phyloP scores from a whole-genome alignment of 2,888 invertebrate species.

The Drosophila nr. perissopoda region DNA sequence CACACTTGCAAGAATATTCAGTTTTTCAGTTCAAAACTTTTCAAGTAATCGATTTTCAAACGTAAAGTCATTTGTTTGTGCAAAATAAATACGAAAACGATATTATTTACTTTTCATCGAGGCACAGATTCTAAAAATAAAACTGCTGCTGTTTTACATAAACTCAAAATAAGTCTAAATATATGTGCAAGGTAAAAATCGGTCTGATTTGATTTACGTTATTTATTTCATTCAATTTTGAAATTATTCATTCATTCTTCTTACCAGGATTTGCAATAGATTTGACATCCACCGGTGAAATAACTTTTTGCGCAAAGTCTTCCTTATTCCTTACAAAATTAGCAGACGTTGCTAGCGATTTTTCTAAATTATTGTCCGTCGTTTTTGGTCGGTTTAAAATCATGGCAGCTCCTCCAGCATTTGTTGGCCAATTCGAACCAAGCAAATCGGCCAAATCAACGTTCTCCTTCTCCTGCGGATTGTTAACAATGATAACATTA shows the following conservation, averaged over 20 bases:
- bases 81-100: not conserved
- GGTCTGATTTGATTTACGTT: not conserved
- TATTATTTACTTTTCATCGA: constrained; percentile 1
- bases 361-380: constrained; percentile 36
- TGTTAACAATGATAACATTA: constrained; percentile 79
- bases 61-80: not conserved
- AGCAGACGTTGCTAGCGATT: not conserved
- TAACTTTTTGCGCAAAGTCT: constrained; percentile 30
- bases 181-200: not conserved
- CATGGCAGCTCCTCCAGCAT: constrained; percentile 81
- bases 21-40: not conserved
- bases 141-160: not conserved
- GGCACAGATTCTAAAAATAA: constrained; percentile 27
- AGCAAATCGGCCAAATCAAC: constrained; percentile 82
- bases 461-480: constrained; percentile 66
- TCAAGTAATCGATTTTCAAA: not conserved
- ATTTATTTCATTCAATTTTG: not conserved
- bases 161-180: not conserved
- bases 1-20: constrained; percentile 9
- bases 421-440: constrained; percentile 82
- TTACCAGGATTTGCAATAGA: constrained; percentile 32
- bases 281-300: constrained; percentile 7
- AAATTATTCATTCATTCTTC: constrained; percentile 1
- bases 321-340: constrained; percentile 23
- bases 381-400: constrained; percentile 76